Percentiles rank a stretch among this genome's conserved stretches.
Conservation (phyloP, 2,797 vertebrate species). For the Echiichthys vipera region DNA sequence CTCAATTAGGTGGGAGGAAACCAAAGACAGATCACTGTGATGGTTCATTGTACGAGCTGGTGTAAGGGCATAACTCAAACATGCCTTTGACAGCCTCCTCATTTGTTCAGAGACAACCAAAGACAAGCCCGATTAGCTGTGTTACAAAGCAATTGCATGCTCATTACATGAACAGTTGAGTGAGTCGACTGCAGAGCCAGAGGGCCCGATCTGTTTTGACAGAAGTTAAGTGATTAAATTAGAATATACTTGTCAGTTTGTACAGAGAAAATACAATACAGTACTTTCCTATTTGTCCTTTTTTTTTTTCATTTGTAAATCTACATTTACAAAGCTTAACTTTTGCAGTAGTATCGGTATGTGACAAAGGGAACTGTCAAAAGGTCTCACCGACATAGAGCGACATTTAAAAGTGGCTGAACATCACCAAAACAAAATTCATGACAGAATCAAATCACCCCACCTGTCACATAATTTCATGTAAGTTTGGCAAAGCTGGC, state of each 20-base stretch:
- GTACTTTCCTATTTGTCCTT: background rate
- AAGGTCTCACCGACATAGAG: background rate
- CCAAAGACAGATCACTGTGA: conserved; percentile 78
- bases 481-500: background rate
- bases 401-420: background rate
- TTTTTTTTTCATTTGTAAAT: background rate
- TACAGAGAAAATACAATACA: background rate
- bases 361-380: background rate
- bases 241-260: conserved; percentile 10
- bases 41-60: conserved; percentile 76
- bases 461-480: background rate
- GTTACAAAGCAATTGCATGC: conserved; percentile 75
- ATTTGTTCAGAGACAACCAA: conserved; percentile 73
- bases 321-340: background rate
- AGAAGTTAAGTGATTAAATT: conserved; percentile 55
- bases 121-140: conserved; percentile 75
- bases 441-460: background rate
- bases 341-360: background rate
- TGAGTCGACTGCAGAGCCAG: conserved; percentile 53
- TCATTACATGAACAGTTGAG: conserved; percentile 70
- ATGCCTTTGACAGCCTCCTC: conserved; percentile 73
- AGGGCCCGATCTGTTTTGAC: conserved; percentile 36
- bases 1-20: conserved; percentile 85
- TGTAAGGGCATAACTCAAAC: conserved; percentile 80
- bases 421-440: background rate